Base-by-base conservation (phyloP, 2,888 invertebrate species). In the Nymphalis urticae region DNA sequence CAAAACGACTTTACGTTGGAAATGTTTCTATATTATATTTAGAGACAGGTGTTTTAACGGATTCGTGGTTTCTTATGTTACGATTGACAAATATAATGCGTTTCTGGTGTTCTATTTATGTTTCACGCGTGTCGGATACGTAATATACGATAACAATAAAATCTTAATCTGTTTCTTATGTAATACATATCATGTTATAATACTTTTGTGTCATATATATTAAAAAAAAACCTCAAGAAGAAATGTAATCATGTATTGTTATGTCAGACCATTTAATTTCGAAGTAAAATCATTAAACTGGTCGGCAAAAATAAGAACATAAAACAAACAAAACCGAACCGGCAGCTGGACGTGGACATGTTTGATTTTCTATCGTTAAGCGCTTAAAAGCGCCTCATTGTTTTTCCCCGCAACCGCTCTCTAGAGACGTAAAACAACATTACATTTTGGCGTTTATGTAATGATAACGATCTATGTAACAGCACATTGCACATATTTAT, bases 1-100 rank as follows among this genome's bases (percentile, higher is more conserved):
- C 61, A 36, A 62, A 61, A 48, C 36, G 60, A 47, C 47, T 66
- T 64, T 66, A 42, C 50, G 59, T 62, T 66, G 66, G 61, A 48
- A 64, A 48, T 21, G 64, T 64, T 64, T 60, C 53, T 21, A 53
- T n/a, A 60, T 53, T 51, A 59, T n/a, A n/a, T 59, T 68, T 32
- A 10, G 9, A 51, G 19, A 9, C 53, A 59, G 48, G 21, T 13
- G 53, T 59, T 27, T 59, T 51, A 24, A 61, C 42, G 61, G 21
- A 19, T 7, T 32, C 10, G 54, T 7, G 8, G 48, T 36, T 54
- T 21, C 7, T n/a, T 32, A n/a, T 36, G 62, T 8, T 32, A 54
- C 54, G 32, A 27, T 36, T 10, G 32, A 8, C 6, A n/a, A 54
- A 54, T 56, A n/a, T 50, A 8, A 9, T 17, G n/a, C 7, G 56